A percentile compares a stretch with the other conserved stretches of the same genome.
Evolutionary conservation across 2,797 vertebrate genomes (phyloP).

Genomic region (Sebastes diaconus): DNA sequence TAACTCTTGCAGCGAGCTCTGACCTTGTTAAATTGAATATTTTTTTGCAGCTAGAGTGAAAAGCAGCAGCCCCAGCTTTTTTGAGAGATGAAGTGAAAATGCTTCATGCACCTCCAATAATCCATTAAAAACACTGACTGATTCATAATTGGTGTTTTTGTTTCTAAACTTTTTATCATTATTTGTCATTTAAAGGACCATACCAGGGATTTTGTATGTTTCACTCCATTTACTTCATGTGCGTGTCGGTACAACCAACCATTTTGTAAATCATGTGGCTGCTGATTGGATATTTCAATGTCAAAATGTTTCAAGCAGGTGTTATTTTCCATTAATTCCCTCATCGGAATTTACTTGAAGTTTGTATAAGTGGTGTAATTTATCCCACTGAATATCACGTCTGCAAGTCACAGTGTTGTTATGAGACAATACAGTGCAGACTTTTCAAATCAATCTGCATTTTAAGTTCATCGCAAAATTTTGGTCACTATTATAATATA

Average conservation of each 20-base stretch:
- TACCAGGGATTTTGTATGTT: background rate
- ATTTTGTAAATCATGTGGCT: background rate
- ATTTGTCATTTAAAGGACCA: background rate
- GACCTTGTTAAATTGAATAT: conserved; percentile 41
- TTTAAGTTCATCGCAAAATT: background rate
- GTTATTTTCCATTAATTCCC: background rate
- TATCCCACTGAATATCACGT: background rate
- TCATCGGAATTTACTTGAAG: background rate
- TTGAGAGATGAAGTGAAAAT: background rate
- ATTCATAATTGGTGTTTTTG: background rate
- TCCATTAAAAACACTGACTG: background rate
- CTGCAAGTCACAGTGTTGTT: background rate
- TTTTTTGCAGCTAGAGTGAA: conserved; percentile 17
- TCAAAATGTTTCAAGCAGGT: background rate
- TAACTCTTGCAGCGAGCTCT: conserved; percentile 30
- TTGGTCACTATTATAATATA: no score
- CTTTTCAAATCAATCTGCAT: background rate
- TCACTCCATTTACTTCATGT: background rate
- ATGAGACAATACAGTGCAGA: background rate
- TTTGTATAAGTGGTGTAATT: background rate
- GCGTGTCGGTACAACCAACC: background rate
- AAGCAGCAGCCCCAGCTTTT: background rate
- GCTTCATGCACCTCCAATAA: background rate
- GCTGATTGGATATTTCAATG: background rate
- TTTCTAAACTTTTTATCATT: background rate